Base-by-base conservation (phyloP, 2,113 vertebrate genomes). In the Aramus guarauna region DNA sequence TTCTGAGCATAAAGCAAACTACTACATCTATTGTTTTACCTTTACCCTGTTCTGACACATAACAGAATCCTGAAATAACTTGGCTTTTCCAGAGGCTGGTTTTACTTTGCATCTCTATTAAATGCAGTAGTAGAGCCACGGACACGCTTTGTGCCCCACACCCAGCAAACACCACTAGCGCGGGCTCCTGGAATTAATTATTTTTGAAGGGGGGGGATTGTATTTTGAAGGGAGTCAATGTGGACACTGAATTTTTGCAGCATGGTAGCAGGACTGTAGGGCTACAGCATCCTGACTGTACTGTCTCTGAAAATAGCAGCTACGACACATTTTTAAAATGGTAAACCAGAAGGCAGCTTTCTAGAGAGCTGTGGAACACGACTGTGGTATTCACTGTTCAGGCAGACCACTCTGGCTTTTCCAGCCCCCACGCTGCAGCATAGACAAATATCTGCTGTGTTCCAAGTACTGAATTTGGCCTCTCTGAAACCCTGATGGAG, bases 221-320 rank as follows among this genome's bases (percentile, higher is more conserved):
- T 79, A 21, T 77, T 79, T 79, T 60, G 56, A 37, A 23, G 5
- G 30, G 27, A 58, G 60, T 58, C 55, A 50, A 0, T 34, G 45
- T 21, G 3, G 73, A 77, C 27, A 23, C 18, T 55, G 88, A 59
- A 26, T 90, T 95, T 87, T 67, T 94, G 68, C 86, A 77, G 76
- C 59, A 13, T 1, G 36, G 69, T 85, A 58, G 52, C 85, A 77
- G 78, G 75, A 47, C 62, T 95, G 82, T 62, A 39, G 59, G 45
- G 22, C 83, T 95, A 12, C 67, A 88, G 91, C 47, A 59, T 92
- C 55, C 73, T 81, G 83, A 62, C 83, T 82, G 81, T 52, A 30
- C 82, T 24, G 59, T 63, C 68, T 88, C 95, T 96, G 94, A 95
- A 94, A 97, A 96, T 94, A 96, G 96, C 60, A 95, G 75, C 63